Evolutionary conservation across 2,113 vertebrate genomes (phyloP).

Genomic region (Cinclus mexicanus): DNA sequence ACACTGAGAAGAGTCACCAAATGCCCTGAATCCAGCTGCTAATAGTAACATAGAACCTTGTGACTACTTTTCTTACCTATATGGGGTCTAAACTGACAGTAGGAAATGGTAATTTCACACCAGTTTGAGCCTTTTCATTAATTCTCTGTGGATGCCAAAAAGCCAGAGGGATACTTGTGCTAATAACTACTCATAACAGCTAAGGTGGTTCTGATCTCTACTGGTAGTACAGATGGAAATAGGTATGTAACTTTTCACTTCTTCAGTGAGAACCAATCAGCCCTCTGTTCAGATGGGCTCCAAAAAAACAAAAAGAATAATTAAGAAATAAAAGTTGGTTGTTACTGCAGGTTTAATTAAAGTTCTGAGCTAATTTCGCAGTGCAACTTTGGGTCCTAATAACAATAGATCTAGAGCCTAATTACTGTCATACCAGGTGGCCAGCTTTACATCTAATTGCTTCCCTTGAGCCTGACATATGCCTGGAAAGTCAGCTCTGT

Average conservation of each 20-base stretch:
- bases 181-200: not conserved
- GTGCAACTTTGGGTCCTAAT: not conserved
- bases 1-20: not conserved
- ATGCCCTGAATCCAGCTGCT: not conserved
- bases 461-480: conserved; percentile 45
- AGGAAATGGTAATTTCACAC: not conserved
- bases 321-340: conserved; percentile 40
- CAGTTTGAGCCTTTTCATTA: not conserved
- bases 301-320: not conserved
- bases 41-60: not conserved
- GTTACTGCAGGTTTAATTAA: conserved; percentile 62
- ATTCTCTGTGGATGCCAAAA: not conserved
- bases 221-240: not conserved
- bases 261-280: not conserved
- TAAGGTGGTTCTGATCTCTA: not conserved
- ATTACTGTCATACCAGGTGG: conserved; percentile 58
- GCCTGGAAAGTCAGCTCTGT: conserved; percentile 15
- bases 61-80: not conserved
- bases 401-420: conserved; percentile 41
- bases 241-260: not conserved
- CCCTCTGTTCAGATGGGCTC: not conserved
- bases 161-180: not conserved
- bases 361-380: conserved; percentile 50
- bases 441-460: conserved; percentile 47
- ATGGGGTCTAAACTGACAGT: not conserved